Evolutionary conservation across 2,888 invertebrate species (phyloP).

Genomic region (Dicyrtoma fusca): DNA sequence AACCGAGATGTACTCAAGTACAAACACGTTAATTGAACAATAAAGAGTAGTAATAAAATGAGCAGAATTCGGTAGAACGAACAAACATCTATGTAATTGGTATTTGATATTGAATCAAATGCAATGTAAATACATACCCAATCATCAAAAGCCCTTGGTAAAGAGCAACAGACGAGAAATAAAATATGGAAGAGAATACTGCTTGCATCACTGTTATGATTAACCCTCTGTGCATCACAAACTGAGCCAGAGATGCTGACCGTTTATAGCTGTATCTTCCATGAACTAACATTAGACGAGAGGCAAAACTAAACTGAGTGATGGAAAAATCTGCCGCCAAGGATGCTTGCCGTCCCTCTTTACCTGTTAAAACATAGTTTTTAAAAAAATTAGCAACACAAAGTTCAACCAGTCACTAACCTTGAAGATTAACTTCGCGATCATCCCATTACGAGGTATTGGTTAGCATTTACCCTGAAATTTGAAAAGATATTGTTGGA

Average conservation of each 20-base stretch:
- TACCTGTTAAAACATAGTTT: slow-evolving; percentile 42
- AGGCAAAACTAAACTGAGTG: slow-evolving; percentile 82
- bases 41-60: too few species aligned
- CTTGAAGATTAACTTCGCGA: neutral
- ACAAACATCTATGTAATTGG: too few species aligned
- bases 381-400: slow-evolving; percentile 1
- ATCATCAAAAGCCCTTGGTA: slow-evolving; percentile 99
- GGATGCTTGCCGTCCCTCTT: slow-evolving; percentile 88
- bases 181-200: slow-evolving; percentile 98
- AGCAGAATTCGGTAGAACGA: too few species aligned
- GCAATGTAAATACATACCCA: slow-evolving; percentile 68
- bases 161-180: slow-evolving; percentile 94
- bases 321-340: slow-evolving; percentile 98
- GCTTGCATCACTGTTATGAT: slow-evolving; percentile 99
- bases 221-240: slow-evolving; percentile 97
- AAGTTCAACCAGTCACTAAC: slow-evolving; percentile 15
- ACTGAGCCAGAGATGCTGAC: slow-evolving; percentile 95
- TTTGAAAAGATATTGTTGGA: too few species aligned
- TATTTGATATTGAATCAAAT: too few species aligned
- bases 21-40: too few species aligned
- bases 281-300: slow-evolving; percentile 83
- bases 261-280: slow-evolving; percentile 91
- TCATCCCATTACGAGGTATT: slow-evolving; percentile 7
- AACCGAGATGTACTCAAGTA: too few species aligned
- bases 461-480: neutral